These are phyloP conservation scores for Brachypterus glaber DNA, from an alignment of 2,888 invertebrate genomes.

Conservation along the genomic window DNA sequence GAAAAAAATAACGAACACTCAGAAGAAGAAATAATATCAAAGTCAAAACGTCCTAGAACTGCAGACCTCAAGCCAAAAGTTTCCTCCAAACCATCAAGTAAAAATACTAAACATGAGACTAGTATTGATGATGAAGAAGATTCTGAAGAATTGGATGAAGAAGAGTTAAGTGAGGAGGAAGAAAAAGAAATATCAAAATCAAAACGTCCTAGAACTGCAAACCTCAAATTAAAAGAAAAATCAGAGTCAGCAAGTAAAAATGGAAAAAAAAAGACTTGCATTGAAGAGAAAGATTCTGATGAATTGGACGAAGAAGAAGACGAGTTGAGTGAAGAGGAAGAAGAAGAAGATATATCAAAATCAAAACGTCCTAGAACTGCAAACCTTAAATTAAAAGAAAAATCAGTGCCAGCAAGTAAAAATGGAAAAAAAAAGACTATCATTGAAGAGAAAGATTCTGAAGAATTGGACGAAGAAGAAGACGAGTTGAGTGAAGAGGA, in stretches of 20 bases:
- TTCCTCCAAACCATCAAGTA: too few species aligned
- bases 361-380: conserved; percentile 15
- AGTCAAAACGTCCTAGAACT: too few species aligned
- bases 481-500: conserved; percentile 17
- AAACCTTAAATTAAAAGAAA: conserved; percentile 28
- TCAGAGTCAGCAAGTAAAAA: too few species aligned
- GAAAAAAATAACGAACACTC: too few species aligned
- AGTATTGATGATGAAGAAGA: too few species aligned
- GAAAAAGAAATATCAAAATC: conserved; percentile 18
- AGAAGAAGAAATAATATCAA: too few species aligned
- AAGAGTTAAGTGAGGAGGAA: conserved; percentile 18
- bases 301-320: conserved; percentile 19
- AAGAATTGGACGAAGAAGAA: conserved; percentile 17
- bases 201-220: conserved; percentile 16
- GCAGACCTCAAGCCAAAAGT: too few species aligned
- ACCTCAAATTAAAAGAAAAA: conserved; percentile 28
- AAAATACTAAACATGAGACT: too few species aligned
- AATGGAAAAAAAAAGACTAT: conserved; percentile 22
- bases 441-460: too few species aligned
- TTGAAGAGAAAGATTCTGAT: too few species aligned
- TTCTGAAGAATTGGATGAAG: conserved; percentile 10
- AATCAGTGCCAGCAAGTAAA: too few species aligned
- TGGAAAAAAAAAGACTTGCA: conserved; percentile 21
- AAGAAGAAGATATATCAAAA: conserved; percentile 15
- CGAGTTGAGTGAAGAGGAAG: conserved; percentile 16